Evolutionary conservation across 2,797 vertebrate genomes (phyloP), one percentile per base, ranked within the genome.

Genomic region (Zalophus californianus): DNA sequence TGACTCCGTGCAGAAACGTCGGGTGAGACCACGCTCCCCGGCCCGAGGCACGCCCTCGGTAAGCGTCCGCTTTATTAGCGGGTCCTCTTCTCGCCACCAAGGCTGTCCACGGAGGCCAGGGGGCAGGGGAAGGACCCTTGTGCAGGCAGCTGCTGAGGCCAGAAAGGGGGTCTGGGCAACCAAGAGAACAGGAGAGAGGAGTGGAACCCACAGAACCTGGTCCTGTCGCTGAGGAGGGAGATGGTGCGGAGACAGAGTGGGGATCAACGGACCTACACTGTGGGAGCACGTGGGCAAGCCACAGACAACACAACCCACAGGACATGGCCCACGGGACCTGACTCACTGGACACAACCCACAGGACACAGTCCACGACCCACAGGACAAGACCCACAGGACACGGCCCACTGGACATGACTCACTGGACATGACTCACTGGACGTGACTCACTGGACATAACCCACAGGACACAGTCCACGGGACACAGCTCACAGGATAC

Each of bases 1-100:
- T 4, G 13, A 27, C 70, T 3, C 41, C 1, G 3, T 5, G 15
- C 3, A 25, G 72, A 73, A 44, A 14, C 6, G 1, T 27, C 0
- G 2, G 12, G 35, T 73, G 72, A 44, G 72, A 44, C 27, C 38
- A 23, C 0, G 13, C 25, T 44, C 72, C 72, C 41, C 4, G 72
- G 41, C 23, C 44, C 3, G 7, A 6, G 23, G 23, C 27, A 15
- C 0, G 25, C 72, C 23, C 41, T 15, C 25, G 3, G 11, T 14
- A 66, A 44, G 13, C 23, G 14, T 8, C 70, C 4, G 1, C 72
- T 44, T 73, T 15, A 27, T 27, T 27, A 4, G 25, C 41, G 3
- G 29, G 41, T 73, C 11, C 23, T 27, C 13, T 14, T 73, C 72
- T 44, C 70, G 13, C 38, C 70, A 38, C 35, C 66, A 4, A 66